Base-by-base conservation (phyloP, 2,113 vertebrate species). In the Ciconia boyciana region DNA sequence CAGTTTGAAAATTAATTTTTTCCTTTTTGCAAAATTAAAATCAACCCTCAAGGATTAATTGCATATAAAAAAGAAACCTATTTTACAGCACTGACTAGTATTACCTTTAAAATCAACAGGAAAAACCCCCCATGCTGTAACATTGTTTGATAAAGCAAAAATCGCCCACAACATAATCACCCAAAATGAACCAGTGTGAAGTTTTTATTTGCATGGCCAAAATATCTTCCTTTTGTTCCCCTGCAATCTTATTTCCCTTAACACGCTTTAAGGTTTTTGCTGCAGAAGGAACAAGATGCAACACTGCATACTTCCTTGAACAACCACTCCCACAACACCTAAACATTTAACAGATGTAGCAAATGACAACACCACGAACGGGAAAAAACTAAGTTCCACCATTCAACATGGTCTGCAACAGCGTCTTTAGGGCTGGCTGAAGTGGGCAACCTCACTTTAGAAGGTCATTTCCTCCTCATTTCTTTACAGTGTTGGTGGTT, bases 401-500 rank as follows among this genome's bases (percentile, higher is more conserved):
- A 97, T 93, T 98, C 97, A 98, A 74, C 96, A 97, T 86, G 92
- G 96, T 97, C 97, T 96, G 96, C 93, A 97, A 98, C 96, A 98
- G 96, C 80, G 54, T 98, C 97, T 97, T 88, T 93, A 98, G 96
- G 96, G 96, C 97, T 97, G 95, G 92, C 48, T 96, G 95, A 97
- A 97, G 96, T 96, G 91, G 96, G 95, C 96, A 97, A 97, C 93
- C 96, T 97, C 81, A 97, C 94, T 97, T 96, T 96, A 91, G 98
- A 98, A 97, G 95, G 77, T 96, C 89, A 83, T 93, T 95, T 94
- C 75, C 78, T 95, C 94, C 87, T 91, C 8, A 19, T 89, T 94
- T 84, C 83, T 98, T 99, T 99, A 99, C 97, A 99, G 98, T 52
- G 99, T 99, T 5, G 99, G 99, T 62, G 99, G 99, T 96, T 99